Evolutionary conservation across 2,113 vertebrate species (phyloP).

Genomic region (Cavia aperea): DNA sequence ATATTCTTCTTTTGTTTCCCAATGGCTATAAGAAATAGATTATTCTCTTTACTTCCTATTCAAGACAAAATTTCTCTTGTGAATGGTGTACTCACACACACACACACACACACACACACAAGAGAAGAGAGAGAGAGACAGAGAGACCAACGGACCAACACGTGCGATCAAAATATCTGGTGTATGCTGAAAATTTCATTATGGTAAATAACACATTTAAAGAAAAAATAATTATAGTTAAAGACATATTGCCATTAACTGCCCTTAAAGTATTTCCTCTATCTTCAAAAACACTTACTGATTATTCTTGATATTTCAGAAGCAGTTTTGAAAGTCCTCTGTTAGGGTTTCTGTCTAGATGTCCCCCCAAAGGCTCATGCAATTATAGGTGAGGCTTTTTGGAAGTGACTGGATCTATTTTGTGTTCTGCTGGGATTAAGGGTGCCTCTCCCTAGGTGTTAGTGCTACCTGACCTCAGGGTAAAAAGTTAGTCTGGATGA

Average conservation of each 20-base stretch:
- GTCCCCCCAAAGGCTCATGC: not conserved
- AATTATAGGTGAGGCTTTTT: not conserved
- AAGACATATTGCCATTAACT: not conserved
- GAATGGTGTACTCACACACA: not conserved
- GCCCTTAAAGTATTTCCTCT: not conserved
- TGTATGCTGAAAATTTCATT: not conserved
- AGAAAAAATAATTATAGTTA: not conserved
- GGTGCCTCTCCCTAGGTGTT: not conserved
- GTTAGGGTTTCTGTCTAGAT: not conserved
- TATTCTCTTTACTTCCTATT: not conserved
- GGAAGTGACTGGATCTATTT: not conserved
- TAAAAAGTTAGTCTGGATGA: not conserved
- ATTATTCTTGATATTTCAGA: not conserved
- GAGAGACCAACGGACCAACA: no score
- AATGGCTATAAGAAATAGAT: not conserved
- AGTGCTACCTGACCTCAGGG: not conserved
- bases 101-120: not conserved
- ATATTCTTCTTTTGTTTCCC: not conserved
- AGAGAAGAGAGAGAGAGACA: no score
- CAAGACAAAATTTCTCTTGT: not conserved
- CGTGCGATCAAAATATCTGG: not conserved
- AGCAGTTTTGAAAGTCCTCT: not conserved
- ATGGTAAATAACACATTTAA: not conserved
- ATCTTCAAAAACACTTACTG: not conserved
- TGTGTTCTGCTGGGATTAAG: not conserved